These are phyloP conservation scores for Pandemis corylana DNA, from an alignment of 2,888 invertebrate species.

Conservation along the genomic window DNA sequence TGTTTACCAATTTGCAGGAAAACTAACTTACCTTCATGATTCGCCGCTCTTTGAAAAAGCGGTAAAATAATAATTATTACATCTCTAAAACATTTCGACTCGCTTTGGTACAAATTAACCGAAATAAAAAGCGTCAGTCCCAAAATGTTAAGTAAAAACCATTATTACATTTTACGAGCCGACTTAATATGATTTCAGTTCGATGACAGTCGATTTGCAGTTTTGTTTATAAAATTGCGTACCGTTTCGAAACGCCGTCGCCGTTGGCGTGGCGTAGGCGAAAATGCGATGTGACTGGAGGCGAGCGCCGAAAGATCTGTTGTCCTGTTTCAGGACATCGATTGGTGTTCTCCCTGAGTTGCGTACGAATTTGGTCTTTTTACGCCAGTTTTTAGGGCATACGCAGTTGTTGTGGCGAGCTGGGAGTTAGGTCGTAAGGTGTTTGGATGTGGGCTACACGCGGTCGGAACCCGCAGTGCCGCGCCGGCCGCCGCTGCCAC, in stretches of 20 bases:
- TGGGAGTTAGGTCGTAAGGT: conserved; percentile 67
- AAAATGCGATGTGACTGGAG: conserved; percentile 61
- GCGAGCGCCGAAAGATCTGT: conserved; percentile 79
- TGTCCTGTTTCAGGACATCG: conserved; percentile 82
- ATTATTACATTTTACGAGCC: conserved; percentile 56
- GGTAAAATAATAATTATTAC: background rate
- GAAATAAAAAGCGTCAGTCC: conserved; percentile 7
- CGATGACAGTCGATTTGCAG: conserved; percentile 51
- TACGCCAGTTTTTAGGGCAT: conserved; percentile 48
- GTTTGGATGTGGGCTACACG: conserved; percentile 66
- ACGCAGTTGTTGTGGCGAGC: conserved; percentile 46
- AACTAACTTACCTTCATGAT: background rate
- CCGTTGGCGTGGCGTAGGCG: conserved; percentile 48
- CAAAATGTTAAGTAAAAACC: conserved; percentile 12
- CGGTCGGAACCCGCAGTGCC: conserved; percentile 79
- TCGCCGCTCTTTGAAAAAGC: background rate
- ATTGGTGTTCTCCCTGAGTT: conserved; percentile 64
- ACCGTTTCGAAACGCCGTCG: conserved; percentile 59
- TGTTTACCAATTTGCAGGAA: background rate
- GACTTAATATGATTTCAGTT: conserved; percentile 65
- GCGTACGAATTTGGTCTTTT: conserved; percentile 51
- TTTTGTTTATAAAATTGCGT: conserved; percentile 67
- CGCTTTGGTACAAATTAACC: conserved; percentile 11
- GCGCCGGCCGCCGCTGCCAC: conserved; percentile 74
- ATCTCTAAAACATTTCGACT: conserved; percentile 8